Evolutionary conservation across 2,797 vertebrate species (phyloP).

Genomic region (Micropoecilia bifurca): DNA sequence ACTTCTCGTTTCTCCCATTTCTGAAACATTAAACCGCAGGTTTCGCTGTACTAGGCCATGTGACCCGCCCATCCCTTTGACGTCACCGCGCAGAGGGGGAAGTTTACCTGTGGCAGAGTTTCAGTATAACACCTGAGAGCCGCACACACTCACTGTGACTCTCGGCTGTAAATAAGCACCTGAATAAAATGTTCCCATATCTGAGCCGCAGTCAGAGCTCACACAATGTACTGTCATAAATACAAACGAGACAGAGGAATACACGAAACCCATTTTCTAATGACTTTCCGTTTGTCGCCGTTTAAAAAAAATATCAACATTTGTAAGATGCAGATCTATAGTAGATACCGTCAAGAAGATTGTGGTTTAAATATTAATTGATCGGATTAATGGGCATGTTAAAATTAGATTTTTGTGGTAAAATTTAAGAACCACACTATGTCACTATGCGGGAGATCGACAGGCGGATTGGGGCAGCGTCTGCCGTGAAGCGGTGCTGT

Average conservation of each 20-base stretch:
- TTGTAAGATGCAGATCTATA: background rate
- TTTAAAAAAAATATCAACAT: background rate
- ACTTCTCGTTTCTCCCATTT: conserved; percentile 25
- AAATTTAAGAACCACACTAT: background rate
- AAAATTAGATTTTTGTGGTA: background rate
- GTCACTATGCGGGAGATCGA: too few relatives aligned
- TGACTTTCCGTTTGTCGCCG: background rate
- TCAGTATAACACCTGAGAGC: conserved; percentile 28
- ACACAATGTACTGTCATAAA: background rate
- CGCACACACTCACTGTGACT: background rate
- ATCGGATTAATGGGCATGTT: background rate
- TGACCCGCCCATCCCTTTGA: conserved; percentile 69
- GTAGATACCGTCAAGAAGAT: background rate
- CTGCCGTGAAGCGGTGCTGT: too few relatives aligned
- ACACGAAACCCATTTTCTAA: background rate
- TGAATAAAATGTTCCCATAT: background rate
- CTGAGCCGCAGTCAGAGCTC: background rate
- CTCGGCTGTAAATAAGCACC: background rate
- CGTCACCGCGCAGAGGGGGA: conserved; percentile 26
- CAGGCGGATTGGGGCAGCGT: too few relatives aligned
- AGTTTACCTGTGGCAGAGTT: conserved; percentile 26
- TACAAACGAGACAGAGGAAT: background rate
- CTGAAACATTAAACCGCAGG: conserved; percentile 47
- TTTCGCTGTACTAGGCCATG: conserved; percentile 37
- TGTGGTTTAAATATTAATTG: background rate